Evolutionary conservation across 2,888 invertebrate species (phyloP).

Genomic region (Pheosia tremula): DNA sequence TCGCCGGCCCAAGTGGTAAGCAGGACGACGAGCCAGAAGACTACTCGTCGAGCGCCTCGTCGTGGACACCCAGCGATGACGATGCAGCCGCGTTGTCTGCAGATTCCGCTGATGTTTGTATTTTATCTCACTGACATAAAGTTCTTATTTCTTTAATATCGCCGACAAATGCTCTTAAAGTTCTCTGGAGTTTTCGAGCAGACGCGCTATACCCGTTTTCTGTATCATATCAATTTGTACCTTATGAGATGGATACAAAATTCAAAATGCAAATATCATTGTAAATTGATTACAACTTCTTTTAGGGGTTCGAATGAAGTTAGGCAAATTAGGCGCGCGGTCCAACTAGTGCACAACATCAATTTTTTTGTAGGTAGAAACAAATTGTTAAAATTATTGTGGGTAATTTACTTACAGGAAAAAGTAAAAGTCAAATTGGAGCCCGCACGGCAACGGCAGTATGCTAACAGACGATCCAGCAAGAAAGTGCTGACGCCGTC

Average conservation of each 20-base stretch:
- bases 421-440: slow-evolving; percentile 41
- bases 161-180: no score
- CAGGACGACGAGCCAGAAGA: slow-evolving; percentile 53
- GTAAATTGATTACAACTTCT: no score
- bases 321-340: no score
- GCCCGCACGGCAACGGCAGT: slow-evolving; percentile 43
- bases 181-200: no score
- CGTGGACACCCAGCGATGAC: slow-evolving; percentile 68
- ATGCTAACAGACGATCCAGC: slow-evolving; percentile 48
- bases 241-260: no score
- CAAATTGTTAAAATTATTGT: not conserved
- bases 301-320: no score
- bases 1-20: slow-evolving; percentile 43
- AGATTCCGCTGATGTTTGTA: slow-evolving; percentile 48
- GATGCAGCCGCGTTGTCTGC: slow-evolving; percentile 45
- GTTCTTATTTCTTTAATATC: no score
- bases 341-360: not conserved
- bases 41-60: slow-evolving; percentile 64
- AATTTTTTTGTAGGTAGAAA: not conserved
- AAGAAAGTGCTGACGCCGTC: slow-evolving; percentile 54
- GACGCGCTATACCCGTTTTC: no score
- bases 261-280: no score
- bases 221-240: no score
- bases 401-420: slow-evolving; percentile 37
- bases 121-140: not conserved